Evolutionary conservation across 1,140 invertebrate genomes (phyloP).

Genomic region (Solen grandis): DNA sequence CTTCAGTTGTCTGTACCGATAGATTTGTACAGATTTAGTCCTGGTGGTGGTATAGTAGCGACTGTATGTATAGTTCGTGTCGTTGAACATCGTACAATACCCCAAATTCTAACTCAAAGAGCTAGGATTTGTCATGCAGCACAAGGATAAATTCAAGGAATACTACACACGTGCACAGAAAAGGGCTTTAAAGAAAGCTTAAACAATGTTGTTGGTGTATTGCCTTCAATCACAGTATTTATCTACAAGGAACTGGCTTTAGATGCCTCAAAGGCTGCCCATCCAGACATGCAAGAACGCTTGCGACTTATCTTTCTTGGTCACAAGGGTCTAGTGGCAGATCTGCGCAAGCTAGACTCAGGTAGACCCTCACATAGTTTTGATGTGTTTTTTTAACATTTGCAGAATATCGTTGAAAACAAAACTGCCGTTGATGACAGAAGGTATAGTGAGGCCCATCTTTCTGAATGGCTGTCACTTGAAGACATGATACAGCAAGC

Average conservation of each 20-base stretch:
- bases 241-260: conserved; percentile 59
- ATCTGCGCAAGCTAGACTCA: conserved; percentile 50
- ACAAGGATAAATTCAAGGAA: conserved; percentile 27
- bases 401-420: conserved; percentile 47
- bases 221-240: conserved; percentile 33
- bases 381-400: conserved; percentile 37
- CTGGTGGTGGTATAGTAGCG: not conserved
- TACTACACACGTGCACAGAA: conserved; percentile 53
- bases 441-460: conserved; percentile 42
- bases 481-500: conserved; percentile 52
- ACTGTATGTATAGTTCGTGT: not conserved
- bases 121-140: conserved; percentile 14
- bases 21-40: conserved; percentile 23
- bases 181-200: conserved; percentile 30
- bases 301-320: conserved; percentile 55
- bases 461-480: conserved; percentile 53
- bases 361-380: conserved; percentile 53
- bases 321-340: conserved; percentile 46
- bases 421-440: conserved; percentile 59
- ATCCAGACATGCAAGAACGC: conserved; percentile 54
- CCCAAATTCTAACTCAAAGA: conserved; percentile 23
- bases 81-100: not conserved
- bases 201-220: conserved; percentile 33
- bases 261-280: conserved; percentile 37
- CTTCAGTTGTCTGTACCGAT: conserved; percentile 31